Base-by-base conservation (phyloP, 2,888 invertebrate genomes). In the Lochmaea crataegi region DNA sequence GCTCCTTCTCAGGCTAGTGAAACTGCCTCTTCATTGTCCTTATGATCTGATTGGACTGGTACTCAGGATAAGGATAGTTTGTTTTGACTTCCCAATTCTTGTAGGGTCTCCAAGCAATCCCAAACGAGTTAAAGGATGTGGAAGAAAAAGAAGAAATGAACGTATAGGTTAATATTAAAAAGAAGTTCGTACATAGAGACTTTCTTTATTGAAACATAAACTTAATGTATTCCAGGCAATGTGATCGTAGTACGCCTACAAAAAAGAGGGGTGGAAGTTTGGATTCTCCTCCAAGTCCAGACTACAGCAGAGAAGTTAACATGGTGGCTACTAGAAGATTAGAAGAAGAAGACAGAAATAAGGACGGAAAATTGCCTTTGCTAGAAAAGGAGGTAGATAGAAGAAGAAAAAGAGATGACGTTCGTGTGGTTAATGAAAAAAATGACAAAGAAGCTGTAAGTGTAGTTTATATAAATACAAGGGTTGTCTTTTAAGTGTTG, bases 241-340 rank as follows among this genome's bases (percentile, higher is more conserved):
- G 81, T 16, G 91, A 91, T 82, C 88, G 90, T 69, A 88, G 88
- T 71, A 89, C 84, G 1, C 82, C 82, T 14, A 81, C 84, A 48
- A 83, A 89, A 88, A 82, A 83, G 87, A 76, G 88, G 87, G 80
- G 65, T 41, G 56, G 64, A 2, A 64, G 53, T 63, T 26, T 63
- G 26, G 63, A 68, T 41, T 56, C 72, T 10, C 60, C 88, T 80
- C 86, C 78, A 76, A 89, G 90, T 2, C 89, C 91, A 0, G 91
- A 91, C 88, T 81, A 82, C 75, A 91, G 93, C 73, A 93, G 93
- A 92, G 92, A 92, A 91, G 92, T 93, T 73, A 85, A 94, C 68
- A 85, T 93, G 81, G 91, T 92, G 9, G 76, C 76, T 65, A 90
- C 92, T 71, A 90, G 92, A 14, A 78, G 76, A 68, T 48, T 70